These are phyloP conservation scores for Heliconius erato DNA, from an alignment of 2,888 invertebrate genomes.

Conservation along the genomic window DNA sequence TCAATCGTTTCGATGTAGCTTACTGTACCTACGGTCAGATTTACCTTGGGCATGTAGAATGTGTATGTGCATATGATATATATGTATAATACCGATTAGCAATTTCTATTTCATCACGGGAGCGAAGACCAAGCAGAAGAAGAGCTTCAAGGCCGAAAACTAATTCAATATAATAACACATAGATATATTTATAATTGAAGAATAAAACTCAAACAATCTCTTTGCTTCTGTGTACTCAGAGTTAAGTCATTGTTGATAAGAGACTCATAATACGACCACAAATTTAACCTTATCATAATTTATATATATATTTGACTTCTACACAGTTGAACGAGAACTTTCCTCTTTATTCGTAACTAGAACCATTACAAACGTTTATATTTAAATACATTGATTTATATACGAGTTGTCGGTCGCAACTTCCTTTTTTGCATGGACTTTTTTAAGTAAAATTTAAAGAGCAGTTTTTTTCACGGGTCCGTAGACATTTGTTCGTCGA, in stretches of 20 bases:
- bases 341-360: slow-evolving; percentile 7
- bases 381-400: slow-evolving; percentile 4
- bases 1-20: no score
- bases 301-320: slow-evolving; percentile 6
- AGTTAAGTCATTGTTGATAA: slow-evolving; percentile 25
- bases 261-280: background rate
- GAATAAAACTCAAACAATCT: slow-evolving; percentile 6
- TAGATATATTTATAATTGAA: no score
- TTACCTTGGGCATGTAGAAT: no score
- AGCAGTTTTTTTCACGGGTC: background rate
- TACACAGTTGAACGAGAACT: background rate
- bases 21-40: no score
- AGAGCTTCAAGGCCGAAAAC: no score
- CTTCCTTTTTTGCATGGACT: background rate
- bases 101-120: no score
- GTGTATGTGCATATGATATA: no score
- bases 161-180: no score
- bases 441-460: background rate
- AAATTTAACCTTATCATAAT: slow-evolving; percentile 33
- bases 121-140: no score
- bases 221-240: slow-evolving; percentile 5
- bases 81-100: no score
- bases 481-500: background rate
- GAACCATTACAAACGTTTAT: background rate
- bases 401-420: background rate